Evolutionary conservation across 2,888 invertebrate genomes (phyloP).

Genomic region (Andrena flavipes): DNA sequence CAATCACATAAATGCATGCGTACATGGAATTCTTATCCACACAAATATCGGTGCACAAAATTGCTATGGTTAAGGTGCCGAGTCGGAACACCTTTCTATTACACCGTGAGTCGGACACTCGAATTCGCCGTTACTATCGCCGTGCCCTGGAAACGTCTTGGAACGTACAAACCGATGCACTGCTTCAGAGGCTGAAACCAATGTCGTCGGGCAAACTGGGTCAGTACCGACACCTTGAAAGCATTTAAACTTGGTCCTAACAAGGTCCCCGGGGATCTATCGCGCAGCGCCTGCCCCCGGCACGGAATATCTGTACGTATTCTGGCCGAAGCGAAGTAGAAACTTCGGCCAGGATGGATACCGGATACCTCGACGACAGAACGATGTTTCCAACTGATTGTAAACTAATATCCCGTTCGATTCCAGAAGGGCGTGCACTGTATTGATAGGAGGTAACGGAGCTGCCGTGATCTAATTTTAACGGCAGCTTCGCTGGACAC

Average conservation of each 20-base stretch:
- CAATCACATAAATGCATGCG: no score
- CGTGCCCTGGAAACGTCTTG: constrained; percentile 25
- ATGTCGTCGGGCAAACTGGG: constrained; percentile 64
- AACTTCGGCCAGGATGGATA: constrained; percentile 66
- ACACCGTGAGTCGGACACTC: not conserved
- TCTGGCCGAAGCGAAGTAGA: constrained; percentile 47
- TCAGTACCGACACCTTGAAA: constrained; percentile 70
- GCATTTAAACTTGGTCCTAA: constrained; percentile 69
- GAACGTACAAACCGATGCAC: constrained; percentile 54
- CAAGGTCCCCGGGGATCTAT: constrained; percentile 61
- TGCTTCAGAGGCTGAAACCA: constrained; percentile 44
- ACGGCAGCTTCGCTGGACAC: constrained; percentile 18
- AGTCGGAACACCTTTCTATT: no score
- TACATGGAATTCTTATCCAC: no score
- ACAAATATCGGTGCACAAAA: no score
- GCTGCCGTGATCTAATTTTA: constrained; percentile 66
- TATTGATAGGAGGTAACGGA: constrained; percentile 45
- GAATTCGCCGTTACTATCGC: not conserved
- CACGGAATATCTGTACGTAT: constrained; percentile 54
- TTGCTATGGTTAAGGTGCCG: no score
- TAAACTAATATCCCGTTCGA: constrained; percentile 69
- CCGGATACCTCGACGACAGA: constrained; percentile 54
- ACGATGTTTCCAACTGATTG: constrained; percentile 70
- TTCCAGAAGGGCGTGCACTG: constrained; percentile 41
- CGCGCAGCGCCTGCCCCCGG: constrained; percentile 49